These are phyloP conservation scores for Anastrepha ludens DNA, from an alignment of 1,140 invertebrate genomes.

Conservation along the genomic window DNA sequence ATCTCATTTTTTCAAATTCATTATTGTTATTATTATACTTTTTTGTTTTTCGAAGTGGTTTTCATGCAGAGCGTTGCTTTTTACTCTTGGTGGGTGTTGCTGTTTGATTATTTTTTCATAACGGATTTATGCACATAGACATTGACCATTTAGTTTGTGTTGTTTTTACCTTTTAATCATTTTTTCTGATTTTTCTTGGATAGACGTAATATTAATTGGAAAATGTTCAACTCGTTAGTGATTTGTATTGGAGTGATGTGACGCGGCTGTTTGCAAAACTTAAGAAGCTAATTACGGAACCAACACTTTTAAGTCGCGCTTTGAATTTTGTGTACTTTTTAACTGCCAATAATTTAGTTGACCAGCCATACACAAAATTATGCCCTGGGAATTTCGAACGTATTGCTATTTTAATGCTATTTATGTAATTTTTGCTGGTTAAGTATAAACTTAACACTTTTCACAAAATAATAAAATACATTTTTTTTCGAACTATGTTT, in stretches of 20 bases:
- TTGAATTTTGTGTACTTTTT: background rate
- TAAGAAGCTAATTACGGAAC: background rate
- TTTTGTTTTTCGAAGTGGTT: background rate
- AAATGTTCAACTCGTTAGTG: constrained; percentile 33
- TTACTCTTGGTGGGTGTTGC: background rate
- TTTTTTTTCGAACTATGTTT: too few relatives aligned
- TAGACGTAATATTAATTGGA: constrained; percentile 33
- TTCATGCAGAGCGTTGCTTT: background rate
- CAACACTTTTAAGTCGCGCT: background rate
- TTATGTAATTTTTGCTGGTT: too few relatives aligned
- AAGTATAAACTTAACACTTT: too few relatives aligned
- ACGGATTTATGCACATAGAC: background rate
- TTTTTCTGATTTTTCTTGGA: background rate
- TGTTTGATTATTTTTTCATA: background rate
- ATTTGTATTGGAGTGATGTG: background rate
- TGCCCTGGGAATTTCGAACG: constrained; percentile 1
- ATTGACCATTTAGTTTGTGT: too few relatives aligned
- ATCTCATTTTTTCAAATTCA: constrained; percentile 15
- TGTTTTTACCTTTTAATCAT: background rate
- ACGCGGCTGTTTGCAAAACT: background rate
- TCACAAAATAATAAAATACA: too few relatives aligned
- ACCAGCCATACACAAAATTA: background rate
- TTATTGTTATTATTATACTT: constrained; percentile 32
- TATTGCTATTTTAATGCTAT: background rate
- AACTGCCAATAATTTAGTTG: background rate